Percentiles rank a stretch among this genome's conserved stretches.
Evolutionary conservation across 2,113 vertebrate genomes (phyloP).

Genomic region (Seriola dumerili): DNA sequence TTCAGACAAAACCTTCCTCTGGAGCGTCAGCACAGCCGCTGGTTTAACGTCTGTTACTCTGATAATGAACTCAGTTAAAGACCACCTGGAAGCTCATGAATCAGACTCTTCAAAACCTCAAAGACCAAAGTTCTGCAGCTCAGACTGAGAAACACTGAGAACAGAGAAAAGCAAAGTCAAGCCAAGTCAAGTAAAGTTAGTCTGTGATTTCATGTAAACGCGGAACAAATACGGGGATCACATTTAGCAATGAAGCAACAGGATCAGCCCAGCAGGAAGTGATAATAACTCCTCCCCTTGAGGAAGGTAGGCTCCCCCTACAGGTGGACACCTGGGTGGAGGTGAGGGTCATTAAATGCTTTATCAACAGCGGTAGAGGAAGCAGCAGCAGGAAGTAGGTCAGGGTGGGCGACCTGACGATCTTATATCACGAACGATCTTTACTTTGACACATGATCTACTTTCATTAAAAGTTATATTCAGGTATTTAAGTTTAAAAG

Average conservation of each 20-base stretch:
- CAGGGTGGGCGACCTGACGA: no score
- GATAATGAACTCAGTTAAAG: constrained; percentile 51
- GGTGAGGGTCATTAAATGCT: no score
- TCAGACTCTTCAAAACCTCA: constrained; percentile 7
- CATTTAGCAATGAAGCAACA: not conserved
- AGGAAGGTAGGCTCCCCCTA: no score
- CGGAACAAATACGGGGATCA: not conserved
- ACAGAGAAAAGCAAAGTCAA: not conserved
- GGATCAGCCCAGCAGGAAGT: not conserved
- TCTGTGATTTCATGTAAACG: not conserved
- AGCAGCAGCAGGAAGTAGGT: not conserved
- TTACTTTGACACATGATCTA: no score
- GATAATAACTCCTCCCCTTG: not conserved
- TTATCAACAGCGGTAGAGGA: not conserved
- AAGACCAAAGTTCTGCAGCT: not conserved
- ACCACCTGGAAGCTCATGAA: constrained; percentile 27
- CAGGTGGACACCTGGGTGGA: not conserved
- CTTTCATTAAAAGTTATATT: no score
- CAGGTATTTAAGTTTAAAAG: no score
- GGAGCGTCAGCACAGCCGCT: constrained; percentile 46
- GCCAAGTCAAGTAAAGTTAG: no score
- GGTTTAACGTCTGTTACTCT: constrained; percentile 56
- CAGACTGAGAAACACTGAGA: not conserved
- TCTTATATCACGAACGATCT: no score
- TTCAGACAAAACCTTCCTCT: constrained; percentile 50